phyloP scores from a whole-genome alignment of 2,113 vertebrate genomes.

The Ochotona curzoniae region DNA sequence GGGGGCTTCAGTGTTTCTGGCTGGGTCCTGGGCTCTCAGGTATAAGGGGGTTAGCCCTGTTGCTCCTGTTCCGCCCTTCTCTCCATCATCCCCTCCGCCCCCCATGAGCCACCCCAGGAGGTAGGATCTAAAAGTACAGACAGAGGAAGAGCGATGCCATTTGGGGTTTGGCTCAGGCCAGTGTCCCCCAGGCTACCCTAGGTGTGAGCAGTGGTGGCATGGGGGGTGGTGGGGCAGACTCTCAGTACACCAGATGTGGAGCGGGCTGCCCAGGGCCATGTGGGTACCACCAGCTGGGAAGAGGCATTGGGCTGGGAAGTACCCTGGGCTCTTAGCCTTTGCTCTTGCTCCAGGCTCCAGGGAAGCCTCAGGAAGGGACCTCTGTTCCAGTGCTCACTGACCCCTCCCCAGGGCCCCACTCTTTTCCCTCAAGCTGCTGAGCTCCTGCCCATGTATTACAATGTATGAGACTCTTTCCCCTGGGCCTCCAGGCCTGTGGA shows the following conservation, averaged over 20 bases:
- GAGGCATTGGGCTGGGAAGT: neutral
- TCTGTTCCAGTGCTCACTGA: neutral
- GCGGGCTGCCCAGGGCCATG: neutral
- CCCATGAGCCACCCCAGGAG: neutral
- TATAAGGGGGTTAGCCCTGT: neutral
- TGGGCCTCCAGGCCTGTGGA: constrained; percentile 24
- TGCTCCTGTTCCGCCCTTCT: neutral
- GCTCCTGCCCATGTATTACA: constrained; percentile 29
- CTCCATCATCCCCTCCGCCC: neutral
- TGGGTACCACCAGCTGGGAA: too few species aligned
- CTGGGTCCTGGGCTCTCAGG: constrained; percentile 9
- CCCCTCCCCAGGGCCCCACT: neutral
- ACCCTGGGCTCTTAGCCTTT: neutral
- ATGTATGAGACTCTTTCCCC: constrained; percentile 17
- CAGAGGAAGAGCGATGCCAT: neutral
- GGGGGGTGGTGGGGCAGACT: too few species aligned
- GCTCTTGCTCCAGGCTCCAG: neutral
- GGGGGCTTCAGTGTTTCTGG: constrained; percentile 22
- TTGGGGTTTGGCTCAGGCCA: too few species aligned
- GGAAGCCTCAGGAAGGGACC: neutral
- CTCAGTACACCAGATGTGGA: neutral
- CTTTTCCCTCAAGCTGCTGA: neutral
- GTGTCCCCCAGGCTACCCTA: neutral
- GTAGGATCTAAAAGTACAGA: neutral
- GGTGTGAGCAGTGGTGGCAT: too few species aligned